Evolutionary conservation across 2,113 vertebrate genomes (phyloP).

Genomic region (Macrotus californicus): DNA sequence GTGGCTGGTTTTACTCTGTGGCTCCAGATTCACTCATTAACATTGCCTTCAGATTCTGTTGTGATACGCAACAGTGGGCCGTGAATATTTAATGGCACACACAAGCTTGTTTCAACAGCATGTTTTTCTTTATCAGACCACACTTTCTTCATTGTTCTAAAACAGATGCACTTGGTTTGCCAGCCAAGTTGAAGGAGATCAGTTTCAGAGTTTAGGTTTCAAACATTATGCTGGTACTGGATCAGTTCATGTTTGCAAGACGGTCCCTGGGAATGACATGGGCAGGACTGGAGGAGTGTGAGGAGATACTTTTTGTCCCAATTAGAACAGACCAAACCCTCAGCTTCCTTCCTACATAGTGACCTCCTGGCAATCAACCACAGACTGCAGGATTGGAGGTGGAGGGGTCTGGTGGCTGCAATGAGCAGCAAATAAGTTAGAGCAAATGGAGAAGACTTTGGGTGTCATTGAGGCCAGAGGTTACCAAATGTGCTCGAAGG

Average conservation of each 20-base stretch:
- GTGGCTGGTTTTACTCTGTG: not conserved
- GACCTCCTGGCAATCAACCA: not conserved
- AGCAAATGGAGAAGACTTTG: not conserved
- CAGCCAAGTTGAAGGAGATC: conserved; percentile 7
- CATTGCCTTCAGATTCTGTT: not conserved
- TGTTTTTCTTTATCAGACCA: not conserved
- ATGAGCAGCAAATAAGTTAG: not conserved
- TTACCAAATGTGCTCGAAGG: not conserved
- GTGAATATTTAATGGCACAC: not conserved
- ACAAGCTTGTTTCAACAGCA: not conserved
- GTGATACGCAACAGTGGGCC: not conserved
- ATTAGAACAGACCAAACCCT: not conserved
- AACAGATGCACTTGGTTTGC: conserved; percentile 10
- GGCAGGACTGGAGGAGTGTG: not conserved
- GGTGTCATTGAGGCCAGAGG: not conserved
- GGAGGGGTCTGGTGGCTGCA: not conserved
- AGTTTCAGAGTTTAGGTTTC: conserved; percentile 43
- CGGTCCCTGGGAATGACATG: no score
- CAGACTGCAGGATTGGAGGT: not conserved
- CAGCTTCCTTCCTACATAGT: not conserved
- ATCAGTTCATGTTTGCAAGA: rapidly evolving
- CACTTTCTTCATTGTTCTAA: conserved; percentile 15
- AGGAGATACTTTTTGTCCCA: not conserved
- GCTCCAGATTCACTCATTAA: not conserved
- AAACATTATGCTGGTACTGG: not conserved